Percentiles rank a stretch among this genome's conserved stretches.
Evolutionary conservation across 2,113 vertebrate species (phyloP).

Genomic region (Neoarius graeffei): DNA sequence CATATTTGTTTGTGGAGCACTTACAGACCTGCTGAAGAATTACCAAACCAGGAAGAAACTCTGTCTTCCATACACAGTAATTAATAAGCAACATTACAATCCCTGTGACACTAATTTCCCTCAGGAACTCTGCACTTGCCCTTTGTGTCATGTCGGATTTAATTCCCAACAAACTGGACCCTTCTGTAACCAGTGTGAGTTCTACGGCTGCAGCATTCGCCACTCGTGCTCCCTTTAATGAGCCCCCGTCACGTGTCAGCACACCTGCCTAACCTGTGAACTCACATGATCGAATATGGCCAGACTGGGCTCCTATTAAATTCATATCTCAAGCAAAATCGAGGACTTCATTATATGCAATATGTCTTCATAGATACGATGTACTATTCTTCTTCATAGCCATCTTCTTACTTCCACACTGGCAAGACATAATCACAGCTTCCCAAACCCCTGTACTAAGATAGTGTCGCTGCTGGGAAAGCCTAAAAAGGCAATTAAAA

Average conservation of each 20-base stretch:
- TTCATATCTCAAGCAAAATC: slow-evolving; percentile 31
- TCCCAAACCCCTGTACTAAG: slow-evolving; percentile 48
- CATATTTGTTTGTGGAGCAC: not conserved
- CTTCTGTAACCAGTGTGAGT: not conserved
- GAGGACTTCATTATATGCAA: slow-evolving; percentile 51
- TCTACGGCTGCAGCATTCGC: not conserved
- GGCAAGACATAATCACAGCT: slow-evolving; percentile 66
- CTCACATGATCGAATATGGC: slow-evolving; percentile 37
- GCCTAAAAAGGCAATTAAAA: slow-evolving; percentile 67
- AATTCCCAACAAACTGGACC: not conserved
- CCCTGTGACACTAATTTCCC: not conserved
- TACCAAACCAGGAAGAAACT: not conserved
- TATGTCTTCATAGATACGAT: slow-evolving; percentile 23
- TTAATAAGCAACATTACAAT: not conserved
- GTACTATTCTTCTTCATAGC: too few relatives aligned
- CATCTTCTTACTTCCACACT: slow-evolving; percentile 2
- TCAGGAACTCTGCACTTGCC: not conserved
- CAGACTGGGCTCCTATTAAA: slow-evolving; percentile 44
- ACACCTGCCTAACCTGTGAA: slow-evolving; percentile 52
- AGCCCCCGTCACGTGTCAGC: slow-evolving; percentile 40
- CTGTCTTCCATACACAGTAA: not conserved
- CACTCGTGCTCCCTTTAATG: slow-evolving; percentile 46
- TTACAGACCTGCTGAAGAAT: not conserved
- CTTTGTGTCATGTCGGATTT: not conserved
- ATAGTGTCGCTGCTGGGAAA: slow-evolving; percentile 58